Percentiles rank a stretch among this genome's conserved stretches.
phyloP scores from a whole-genome alignment of 2,797 vertebrate species.

The Serranus cabrilla region DNA sequence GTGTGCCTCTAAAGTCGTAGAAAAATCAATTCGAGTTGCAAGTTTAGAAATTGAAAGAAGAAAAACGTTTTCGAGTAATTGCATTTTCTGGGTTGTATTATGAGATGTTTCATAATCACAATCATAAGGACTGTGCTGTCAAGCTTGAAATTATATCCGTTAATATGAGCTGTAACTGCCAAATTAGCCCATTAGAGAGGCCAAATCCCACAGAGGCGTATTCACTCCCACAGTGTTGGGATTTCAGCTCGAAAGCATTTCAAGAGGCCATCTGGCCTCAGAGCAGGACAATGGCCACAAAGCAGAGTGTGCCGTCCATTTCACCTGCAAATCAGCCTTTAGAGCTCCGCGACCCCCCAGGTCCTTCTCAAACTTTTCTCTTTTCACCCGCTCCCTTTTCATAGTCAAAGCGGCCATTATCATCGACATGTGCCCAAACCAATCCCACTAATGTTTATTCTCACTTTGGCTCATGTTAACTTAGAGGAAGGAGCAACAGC shows the following conservation, averaged over 20 bases:
- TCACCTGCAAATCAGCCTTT: slow-evolving; percentile 96
- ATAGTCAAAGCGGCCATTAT: slow-evolving; percentile 57
- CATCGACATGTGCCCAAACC: slow-evolving; percentile 55
- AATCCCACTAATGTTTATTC: slow-evolving; percentile 35
- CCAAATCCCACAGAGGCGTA: slow-evolving; percentile 36
- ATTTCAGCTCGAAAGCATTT: slow-evolving; percentile 71
- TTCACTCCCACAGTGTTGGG: slow-evolving; percentile 47
- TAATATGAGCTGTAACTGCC: slow-evolving; percentile 58
- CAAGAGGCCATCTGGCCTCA: slow-evolving; percentile 93
- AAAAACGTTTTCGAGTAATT: slow-evolving; percentile 48
- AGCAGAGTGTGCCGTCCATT: slow-evolving; percentile 93
- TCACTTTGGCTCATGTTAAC: slow-evolving; percentile 28
- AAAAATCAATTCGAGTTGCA: slow-evolving; percentile 47
- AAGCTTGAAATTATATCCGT: slow-evolving; percentile 61
- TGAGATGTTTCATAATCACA: slow-evolving; percentile 55
- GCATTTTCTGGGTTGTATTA: slow-evolving; percentile 55
- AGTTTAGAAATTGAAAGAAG: slow-evolving; percentile 37
- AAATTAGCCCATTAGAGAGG: slow-evolving; percentile 65
- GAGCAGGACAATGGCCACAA: slow-evolving; percentile 89
- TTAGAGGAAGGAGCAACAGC: slow-evolving; percentile 26
- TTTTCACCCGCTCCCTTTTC: slow-evolving; percentile 64
- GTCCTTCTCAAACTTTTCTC: slow-evolving; percentile 49
- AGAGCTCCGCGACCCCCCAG: slow-evolving; percentile 78
- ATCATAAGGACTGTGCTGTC: slow-evolving; percentile 43
- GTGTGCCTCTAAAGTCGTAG: slow-evolving; percentile 13